phyloP scores from a whole-genome alignment of 1,140 invertebrate genomes.

The Aphaenogaster ashmeadi region DNA sequence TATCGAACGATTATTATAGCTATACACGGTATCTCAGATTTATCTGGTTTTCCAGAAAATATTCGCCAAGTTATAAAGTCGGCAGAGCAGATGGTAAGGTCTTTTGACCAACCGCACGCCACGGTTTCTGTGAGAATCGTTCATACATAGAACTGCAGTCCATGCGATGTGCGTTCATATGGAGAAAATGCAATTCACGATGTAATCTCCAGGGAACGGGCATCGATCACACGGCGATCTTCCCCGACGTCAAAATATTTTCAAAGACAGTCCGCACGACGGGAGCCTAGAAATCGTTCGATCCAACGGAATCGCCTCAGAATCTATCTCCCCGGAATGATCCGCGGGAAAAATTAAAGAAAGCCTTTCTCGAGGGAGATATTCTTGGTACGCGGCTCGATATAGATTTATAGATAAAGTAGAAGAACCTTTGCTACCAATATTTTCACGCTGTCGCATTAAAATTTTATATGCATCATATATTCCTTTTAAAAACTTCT shows the following conservation, averaged over 20 bases:
- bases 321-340: constrained; percentile 35
- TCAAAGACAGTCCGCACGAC: constrained; percentile 68
- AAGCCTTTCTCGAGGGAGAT: constrained; percentile 38
- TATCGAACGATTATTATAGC: background rate
- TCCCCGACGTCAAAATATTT: constrained; percentile 81
- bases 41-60: constrained; percentile 41
- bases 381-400: background rate
- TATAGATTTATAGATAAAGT: constrained; percentile 14
- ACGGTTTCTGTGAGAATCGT: constrained; percentile 71
- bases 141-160: constrained; percentile 40
- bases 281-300: constrained; percentile 47
- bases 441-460: background rate
- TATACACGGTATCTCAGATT: background rate
- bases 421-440: background rate
- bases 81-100: constrained; percentile 59
- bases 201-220: constrained; percentile 81
- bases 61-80: constrained; percentile 42
- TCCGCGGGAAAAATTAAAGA: constrained; percentile 36
- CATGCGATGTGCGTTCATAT: constrained; percentile 51
- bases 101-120: constrained; percentile 64
- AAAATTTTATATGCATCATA: background rate
- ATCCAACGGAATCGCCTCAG: constrained; percentile 41
- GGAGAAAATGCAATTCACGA: constrained; percentile 80
- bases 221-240: constrained; percentile 81
- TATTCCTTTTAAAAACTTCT: background rate